phyloP scores from a whole-genome alignment of 2,888 invertebrate genomes.

The Eupithecia dodoneata region DNA sequence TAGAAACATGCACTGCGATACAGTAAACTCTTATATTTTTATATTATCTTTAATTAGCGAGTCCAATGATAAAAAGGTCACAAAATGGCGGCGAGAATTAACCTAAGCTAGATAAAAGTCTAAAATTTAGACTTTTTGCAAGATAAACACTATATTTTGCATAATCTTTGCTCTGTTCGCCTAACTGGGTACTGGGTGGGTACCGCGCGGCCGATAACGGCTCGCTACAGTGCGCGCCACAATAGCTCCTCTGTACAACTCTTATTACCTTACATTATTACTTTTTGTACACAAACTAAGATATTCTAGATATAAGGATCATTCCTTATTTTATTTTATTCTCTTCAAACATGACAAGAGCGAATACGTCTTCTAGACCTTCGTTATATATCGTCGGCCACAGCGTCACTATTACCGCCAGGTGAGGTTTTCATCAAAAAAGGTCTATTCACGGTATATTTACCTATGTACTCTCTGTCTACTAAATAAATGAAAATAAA shows the following conservation, averaged over 20 bases:
- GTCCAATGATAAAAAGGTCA: slow-evolving; percentile 52
- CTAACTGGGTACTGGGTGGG: slow-evolving; percentile 37
- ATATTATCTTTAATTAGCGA: slow-evolving; percentile 40
- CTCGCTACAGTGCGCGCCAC: slow-evolving; percentile 6
- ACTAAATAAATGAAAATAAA: no score
- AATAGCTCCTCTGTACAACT: not conserved
- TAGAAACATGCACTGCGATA: slow-evolving; percentile 4
- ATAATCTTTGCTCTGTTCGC: slow-evolving; percentile 47
- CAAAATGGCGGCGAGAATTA: slow-evolving; percentile 41
- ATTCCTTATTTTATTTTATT: not conserved
- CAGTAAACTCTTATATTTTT: slow-evolving; percentile 28
- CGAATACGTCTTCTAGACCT: no score
- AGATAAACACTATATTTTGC: slow-evolving; percentile 45
- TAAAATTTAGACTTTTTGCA: slow-evolving; percentile 64
- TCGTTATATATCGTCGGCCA: no score
- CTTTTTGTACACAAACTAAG: not conserved
- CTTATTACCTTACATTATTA: not conserved
- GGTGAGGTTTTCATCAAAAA: no score
- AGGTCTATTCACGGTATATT: no score
- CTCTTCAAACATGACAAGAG: no score
- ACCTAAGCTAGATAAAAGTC: slow-evolving; percentile 55
- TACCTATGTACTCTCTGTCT: no score
- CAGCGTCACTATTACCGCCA: no score
- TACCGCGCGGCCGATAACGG: slow-evolving; percentile 25
- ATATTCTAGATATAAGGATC: not conserved